Evolutionary conservation across 2,888 invertebrate species (phyloP).

Genomic region (Odontomyia ornata): DNA sequence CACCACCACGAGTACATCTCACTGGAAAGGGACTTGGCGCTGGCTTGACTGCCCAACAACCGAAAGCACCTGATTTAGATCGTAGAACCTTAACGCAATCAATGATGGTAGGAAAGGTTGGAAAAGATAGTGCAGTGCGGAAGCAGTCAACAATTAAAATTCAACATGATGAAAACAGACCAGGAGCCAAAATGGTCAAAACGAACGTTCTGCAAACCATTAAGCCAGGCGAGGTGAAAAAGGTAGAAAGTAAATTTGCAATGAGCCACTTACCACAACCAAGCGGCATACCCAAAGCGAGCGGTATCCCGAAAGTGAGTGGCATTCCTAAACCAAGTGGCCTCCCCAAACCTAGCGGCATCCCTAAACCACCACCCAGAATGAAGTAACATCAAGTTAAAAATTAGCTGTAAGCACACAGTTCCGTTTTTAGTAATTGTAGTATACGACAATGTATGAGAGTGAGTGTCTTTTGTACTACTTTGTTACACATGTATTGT

Average conservation of each 20-base stretch:
- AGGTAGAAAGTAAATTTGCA: conserved; percentile 12
- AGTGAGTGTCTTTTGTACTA: background rate
- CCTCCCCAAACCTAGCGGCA: background rate
- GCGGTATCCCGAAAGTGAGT: background rate
- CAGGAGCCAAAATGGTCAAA: background rate
- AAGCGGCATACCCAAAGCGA: background rate
- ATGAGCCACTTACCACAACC: background rate
- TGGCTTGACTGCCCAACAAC: background rate
- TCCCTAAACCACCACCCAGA: background rate
- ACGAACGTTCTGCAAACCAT: background rate
- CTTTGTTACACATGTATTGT: background rate
- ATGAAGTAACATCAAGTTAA: background rate
- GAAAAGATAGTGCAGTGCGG: background rate
- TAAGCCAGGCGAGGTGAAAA: background rate
- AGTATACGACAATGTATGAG: background rate
- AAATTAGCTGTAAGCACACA: background rate
- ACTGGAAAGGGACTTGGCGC: background rate
- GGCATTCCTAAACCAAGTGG: background rate
- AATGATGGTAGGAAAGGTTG: background rate
- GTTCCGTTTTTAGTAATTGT: background rate
- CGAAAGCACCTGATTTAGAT: background rate
- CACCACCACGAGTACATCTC: background rate
- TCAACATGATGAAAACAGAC: background rate
- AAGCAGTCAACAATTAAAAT: conserved; percentile 25
- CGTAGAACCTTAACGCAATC: conserved; percentile 3